Evolutionary conservation across 2,888 invertebrate genomes (phyloP).

Genomic region (Hedychridium roseum): DNA sequence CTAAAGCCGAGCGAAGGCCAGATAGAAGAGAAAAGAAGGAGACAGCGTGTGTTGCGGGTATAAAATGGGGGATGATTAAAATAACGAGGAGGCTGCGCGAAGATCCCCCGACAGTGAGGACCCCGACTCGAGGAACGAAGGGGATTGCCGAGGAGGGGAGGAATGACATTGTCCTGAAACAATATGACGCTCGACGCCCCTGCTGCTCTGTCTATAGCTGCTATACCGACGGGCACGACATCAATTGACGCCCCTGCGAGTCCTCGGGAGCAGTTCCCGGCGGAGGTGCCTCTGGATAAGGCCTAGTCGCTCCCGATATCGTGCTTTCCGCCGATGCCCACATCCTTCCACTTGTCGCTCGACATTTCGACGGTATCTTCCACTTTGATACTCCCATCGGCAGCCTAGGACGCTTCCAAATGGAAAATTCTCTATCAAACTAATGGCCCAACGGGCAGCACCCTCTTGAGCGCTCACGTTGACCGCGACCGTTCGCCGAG

Average conservation of each 20-base stretch:
- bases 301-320: no score
- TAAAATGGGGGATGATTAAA: conserved; percentile 61
- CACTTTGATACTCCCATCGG: no score
- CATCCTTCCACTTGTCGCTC: no score
- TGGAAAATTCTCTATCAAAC: no score
- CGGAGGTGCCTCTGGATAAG: conserved; percentile 27
- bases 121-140: conserved; percentile 19
- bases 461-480: no score
- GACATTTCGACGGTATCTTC: no score
- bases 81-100: conserved; percentile 57
- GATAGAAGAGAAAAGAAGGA: conserved; percentile 3
- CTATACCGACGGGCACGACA: conserved; percentile 49
- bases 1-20: no score
- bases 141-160: conserved; percentile 13
- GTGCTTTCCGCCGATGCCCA: conserved; percentile 26
- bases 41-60: conserved; percentile 46
- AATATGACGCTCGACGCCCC: conserved; percentile 55
- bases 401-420: no score
- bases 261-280: conserved; percentile 15
- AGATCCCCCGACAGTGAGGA: conserved; percentile 40
- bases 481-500: no score
- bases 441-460: no score
- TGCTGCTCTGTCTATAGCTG: conserved; percentile 37
- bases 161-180: conserved; percentile 56
- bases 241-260: conserved; percentile 51